These are phyloP conservation scores for Scortum barcoo DNA, from an alignment of 2,113 vertebrate genomes.

Conservation along the genomic window DNA sequence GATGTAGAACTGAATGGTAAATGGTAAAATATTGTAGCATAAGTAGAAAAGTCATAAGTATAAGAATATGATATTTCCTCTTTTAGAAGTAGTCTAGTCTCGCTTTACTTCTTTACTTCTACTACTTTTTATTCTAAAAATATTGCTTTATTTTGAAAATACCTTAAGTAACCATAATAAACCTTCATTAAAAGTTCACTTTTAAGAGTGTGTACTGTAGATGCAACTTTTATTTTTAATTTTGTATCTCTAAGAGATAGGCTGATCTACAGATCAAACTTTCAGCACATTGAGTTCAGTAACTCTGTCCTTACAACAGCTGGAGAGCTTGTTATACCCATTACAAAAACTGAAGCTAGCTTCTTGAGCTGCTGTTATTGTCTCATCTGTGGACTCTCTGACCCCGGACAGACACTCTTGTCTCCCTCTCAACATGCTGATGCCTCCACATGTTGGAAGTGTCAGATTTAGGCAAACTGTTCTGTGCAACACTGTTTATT, in stretches of 20 bases:
- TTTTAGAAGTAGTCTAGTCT: neutral
- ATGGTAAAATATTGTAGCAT: neutral
- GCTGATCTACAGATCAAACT: neutral
- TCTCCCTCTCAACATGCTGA: neutral
- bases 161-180: too few species aligned
- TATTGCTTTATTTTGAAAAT: neutral
- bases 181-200: neutral
- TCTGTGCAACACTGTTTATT: neutral
- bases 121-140: neutral
- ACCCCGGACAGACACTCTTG: constrained; percentile 7
- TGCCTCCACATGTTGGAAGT: neutral
- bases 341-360: neutral
- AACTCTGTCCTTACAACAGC: neutral
- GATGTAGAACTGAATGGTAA: neutral
- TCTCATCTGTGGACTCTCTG: constrained; percentile 12
- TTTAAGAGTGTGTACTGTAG: neutral
- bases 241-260: neutral
- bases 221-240: neutral
- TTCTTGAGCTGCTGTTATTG: neutral
- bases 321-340: neutral
- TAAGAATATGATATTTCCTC: too few species aligned
- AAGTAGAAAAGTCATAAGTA: neutral
- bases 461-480: neutral
- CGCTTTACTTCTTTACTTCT: neutral
- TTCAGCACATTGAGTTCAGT: neutral